Evolutionary conservation across 2,888 invertebrate species (phyloP).

Genomic region (Sussaba pulchella): DNA sequence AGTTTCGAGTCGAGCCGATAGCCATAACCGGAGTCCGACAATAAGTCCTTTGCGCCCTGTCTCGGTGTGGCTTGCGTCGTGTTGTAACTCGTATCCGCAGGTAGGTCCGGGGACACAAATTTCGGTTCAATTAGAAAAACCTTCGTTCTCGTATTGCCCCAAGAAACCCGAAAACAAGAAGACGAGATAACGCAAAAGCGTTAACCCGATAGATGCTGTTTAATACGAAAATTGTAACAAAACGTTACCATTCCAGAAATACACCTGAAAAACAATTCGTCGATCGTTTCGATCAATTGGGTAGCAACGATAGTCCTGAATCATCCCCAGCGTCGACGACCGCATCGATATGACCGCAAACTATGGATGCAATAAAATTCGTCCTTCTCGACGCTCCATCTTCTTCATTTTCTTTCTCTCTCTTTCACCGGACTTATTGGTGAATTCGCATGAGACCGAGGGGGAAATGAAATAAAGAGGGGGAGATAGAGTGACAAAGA

Average conservation of each 20-base stretch:
- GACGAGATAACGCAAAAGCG: not conserved
- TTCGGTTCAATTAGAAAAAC: slow-evolving; percentile 39
- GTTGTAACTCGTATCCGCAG: slow-evolving; percentile 26
- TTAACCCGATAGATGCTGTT: slow-evolving; percentile 5
- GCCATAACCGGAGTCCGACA: slow-evolving; percentile 3
- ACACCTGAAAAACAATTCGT: slow-evolving; percentile 13
- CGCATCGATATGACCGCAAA: slow-evolving; percentile 63
- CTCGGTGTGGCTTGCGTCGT: slow-evolving; percentile 7
- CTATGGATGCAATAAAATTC: slow-evolving; percentile 67
- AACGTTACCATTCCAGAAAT: not conserved
- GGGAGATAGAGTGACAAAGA: not conserved
- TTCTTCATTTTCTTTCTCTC: slow-evolving; percentile 35
- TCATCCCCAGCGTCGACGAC: slow-evolving; percentile 58
- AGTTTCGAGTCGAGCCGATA: slow-evolving; percentile 21
- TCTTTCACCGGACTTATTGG: slow-evolving; percentile 44
- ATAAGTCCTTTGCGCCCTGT: too few species aligned
- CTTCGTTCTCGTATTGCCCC: not conserved
- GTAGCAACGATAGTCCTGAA: slow-evolving; percentile 46
- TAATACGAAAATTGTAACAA: not conserved
- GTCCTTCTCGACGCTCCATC: slow-evolving; percentile 53
- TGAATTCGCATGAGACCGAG: slow-evolving; percentile 53
- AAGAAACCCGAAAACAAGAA: not conserved
- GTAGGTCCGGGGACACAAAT: slow-evolving; percentile 5
- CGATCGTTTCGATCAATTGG: slow-evolving; percentile 43
- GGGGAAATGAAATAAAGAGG: slow-evolving; percentile 47